These are phyloP conservation scores for Steromphala cineraria DNA, from an alignment of 2,888 invertebrate species.

Conservation along the genomic window DNA sequence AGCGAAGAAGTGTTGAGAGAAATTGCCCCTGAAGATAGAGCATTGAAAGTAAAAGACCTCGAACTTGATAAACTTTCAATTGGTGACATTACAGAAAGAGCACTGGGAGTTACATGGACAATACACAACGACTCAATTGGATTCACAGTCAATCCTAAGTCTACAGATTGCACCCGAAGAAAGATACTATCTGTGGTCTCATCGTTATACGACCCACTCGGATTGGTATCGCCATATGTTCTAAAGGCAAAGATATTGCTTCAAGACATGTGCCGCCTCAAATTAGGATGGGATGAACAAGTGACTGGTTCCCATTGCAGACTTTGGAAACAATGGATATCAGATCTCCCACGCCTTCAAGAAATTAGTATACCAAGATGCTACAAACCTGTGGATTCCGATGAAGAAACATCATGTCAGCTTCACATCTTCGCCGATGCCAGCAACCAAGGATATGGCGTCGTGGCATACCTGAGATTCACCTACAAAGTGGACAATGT, in stretches of 20 bases:
- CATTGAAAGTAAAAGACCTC: not conserved
- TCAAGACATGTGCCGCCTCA: not conserved
- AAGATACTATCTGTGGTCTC: conserved; percentile 6
- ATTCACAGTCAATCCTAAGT: not conserved
- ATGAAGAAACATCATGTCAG: not conserved
- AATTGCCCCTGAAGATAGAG: conserved; percentile 19
- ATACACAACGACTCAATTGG: conserved; percentile 2
- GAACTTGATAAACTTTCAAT: conserved; percentile 15
- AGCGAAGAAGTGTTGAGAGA: conserved; percentile 2
- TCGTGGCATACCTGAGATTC: not conserved
- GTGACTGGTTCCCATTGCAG: not conserved
- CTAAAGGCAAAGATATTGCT: conserved; percentile 7
- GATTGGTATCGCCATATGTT: not conserved
- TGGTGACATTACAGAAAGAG: conserved; percentile 1
- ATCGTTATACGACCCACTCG: conserved; percentile 23
- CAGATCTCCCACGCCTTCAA: conserved; percentile 9
- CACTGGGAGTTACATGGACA: conserved; percentile 29
- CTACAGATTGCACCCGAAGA: not conserved
- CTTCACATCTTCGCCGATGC: conserved; percentile 14
- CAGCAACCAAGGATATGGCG: conserved; percentile 14
- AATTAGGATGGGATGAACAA: conserved; percentile 1
- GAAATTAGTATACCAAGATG: not conserved
- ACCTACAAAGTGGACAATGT: not conserved
- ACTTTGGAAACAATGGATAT: conserved; percentile 3
- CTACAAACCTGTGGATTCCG: not conserved